phyloP scores from a whole-genome alignment of 2,113 vertebrate species.

The Onychostoma macrolepis region DNA sequence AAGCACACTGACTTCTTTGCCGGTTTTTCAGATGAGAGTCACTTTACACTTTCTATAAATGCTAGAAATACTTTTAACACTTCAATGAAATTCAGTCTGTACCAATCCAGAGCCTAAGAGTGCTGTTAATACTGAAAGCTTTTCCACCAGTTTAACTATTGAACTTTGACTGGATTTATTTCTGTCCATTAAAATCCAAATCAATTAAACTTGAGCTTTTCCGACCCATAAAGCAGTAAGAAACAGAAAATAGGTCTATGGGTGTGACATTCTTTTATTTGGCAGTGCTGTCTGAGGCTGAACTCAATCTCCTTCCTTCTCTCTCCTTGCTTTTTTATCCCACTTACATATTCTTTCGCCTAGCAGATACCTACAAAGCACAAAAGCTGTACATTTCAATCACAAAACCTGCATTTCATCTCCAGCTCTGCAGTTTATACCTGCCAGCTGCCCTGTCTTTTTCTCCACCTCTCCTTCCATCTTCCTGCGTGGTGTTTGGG shows the following conservation, averaged over 20 bases:
- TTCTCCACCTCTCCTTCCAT: not conserved
- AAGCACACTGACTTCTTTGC: not conserved
- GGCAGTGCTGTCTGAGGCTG: not conserved
- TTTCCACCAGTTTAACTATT: not conserved
- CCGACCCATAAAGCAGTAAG: not conserved
- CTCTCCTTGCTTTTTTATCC: constrained; percentile 6
- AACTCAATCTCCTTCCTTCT: not conserved
- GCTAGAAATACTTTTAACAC: not conserved
- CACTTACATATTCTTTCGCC: constrained; percentile 19
- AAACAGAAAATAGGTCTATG: not conserved
- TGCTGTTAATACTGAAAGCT: not conserved
- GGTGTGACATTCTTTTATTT: constrained; percentile 12
- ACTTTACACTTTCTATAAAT: not conserved
- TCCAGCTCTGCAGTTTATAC: constrained; percentile 14
- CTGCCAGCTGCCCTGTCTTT: constrained; percentile 9
- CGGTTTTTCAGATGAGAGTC: not conserved
- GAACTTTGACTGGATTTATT: constrained; percentile 7
- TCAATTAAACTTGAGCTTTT: not conserved
- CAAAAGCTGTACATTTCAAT: constrained; percentile 34
- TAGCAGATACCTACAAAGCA: constrained; percentile 9
- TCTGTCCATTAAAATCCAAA: not conserved
- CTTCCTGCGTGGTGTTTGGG: constrained; percentile 3
- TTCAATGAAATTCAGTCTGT: not conserved
- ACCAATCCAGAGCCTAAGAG: not conserved
- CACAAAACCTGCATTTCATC: constrained; percentile 24